phyloP scores from a whole-genome alignment of 1,140 invertebrate genomes.

The Steinernema feltiae region DNA sequence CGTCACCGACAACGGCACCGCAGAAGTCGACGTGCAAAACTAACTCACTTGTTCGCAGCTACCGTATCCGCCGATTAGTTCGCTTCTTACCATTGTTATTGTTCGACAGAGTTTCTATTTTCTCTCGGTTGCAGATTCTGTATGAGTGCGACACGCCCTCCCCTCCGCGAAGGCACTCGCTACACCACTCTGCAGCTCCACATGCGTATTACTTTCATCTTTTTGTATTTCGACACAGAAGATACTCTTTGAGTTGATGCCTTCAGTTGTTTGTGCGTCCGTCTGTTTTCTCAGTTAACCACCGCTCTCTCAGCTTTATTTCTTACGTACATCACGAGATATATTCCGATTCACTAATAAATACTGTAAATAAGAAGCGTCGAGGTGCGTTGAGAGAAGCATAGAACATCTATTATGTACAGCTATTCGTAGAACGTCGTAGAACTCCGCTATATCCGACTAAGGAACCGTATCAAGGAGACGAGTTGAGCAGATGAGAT shows the following conservation, averaged over 20 bases:
- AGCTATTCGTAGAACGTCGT: too few species aligned
- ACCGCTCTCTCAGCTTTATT: background rate
- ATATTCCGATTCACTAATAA: constrained; percentile 3
- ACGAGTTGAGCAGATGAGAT: constrained; percentile 5
- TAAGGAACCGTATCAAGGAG: background rate
- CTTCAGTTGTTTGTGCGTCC: background rate
- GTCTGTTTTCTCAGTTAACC: background rate
- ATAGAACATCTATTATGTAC: constrained; percentile 5
- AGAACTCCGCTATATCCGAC: too few species aligned
- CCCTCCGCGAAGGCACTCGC: background rate
- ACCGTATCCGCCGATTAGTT: background rate
- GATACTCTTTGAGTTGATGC: background rate
- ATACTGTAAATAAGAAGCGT: background rate
- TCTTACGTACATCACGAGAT: background rate
- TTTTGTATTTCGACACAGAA: background rate
- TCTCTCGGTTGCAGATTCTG: background rate
- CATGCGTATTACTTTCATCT: constrained; percentile 14
- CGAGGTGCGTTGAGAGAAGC: background rate
- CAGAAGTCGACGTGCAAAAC: background rate
- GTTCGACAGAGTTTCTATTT: constrained; percentile 10
- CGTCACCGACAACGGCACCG: background rate
- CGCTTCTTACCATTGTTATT: background rate
- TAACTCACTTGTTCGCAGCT: background rate
- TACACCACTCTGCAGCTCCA: constrained; percentile 11
- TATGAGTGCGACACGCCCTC: background rate